These are phyloP conservation scores for Melanotaenia boesemani DNA, from an alignment of 2,797 vertebrate genomes.

Conservation along the genomic window DNA sequence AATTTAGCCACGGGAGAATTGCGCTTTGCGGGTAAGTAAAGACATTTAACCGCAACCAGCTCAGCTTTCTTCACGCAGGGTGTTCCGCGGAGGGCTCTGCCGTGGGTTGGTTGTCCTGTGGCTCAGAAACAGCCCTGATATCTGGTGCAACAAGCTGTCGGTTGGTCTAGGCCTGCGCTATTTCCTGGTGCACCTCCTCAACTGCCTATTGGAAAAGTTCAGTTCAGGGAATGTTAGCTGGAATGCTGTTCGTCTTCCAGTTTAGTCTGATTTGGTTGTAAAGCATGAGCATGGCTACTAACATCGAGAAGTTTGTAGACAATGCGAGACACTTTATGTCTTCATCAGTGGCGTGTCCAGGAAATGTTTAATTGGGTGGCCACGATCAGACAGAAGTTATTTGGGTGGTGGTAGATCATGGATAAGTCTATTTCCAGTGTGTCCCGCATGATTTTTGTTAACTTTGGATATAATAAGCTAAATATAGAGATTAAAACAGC, in stretches of 20 bases:
- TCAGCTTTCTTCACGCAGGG: accelerated
- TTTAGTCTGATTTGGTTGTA: too few species aligned
- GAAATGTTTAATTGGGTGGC: too few species aligned
- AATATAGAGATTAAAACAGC: too few species aligned
- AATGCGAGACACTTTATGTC: too few species aligned
- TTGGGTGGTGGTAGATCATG: too few species aligned
- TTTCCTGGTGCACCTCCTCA: constrained; percentile 75
- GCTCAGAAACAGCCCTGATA: not conserved
- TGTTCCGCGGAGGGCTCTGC: not conserved
- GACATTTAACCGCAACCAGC: constrained; percentile 19
- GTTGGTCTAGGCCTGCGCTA: constrained; percentile 65
- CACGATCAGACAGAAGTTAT: too few species aligned
- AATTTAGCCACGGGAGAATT: constrained; percentile 68
- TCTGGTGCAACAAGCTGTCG: constrained; percentile 37
- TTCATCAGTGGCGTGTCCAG: too few species aligned
- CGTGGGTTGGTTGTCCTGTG: not conserved
- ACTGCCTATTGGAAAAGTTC: constrained; percentile 55
- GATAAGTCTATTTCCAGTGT: too few species aligned
- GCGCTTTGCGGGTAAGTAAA: constrained; percentile 72
- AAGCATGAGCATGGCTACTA: too few species aligned
- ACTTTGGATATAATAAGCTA: too few species aligned
- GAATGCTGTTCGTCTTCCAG: constrained; percentile 2
- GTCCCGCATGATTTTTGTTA: too few species aligned
- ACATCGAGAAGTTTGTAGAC: too few species aligned
- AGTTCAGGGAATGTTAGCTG: constrained; percentile 40